phyloP scores from a whole-genome alignment of 1,140 invertebrate genomes.

The Lasioglossum albipes region DNA sequence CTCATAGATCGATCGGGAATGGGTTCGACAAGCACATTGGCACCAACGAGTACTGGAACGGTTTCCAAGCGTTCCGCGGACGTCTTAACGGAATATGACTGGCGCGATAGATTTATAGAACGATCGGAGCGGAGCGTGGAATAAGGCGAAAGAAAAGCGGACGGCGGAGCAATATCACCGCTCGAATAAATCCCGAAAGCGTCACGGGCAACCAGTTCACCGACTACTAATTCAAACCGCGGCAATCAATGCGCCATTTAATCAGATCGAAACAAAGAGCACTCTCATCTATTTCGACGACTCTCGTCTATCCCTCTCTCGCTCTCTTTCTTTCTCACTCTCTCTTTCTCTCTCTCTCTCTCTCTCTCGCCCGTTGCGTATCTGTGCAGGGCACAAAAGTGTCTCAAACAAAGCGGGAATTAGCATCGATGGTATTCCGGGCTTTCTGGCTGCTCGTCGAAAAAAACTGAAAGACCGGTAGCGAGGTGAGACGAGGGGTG shows the following conservation, averaged over 20 bases:
- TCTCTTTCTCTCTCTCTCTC: too few relatives aligned
- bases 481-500: too few relatives aligned
- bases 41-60: too few relatives aligned
- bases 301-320: constrained; percentile 1
- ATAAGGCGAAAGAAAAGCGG: background rate
- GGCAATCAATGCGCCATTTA: constrained; percentile 37
- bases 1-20: too few relatives aligned
- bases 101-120: background rate
- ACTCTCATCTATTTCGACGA: constrained; percentile 27
- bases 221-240: constrained; percentile 29
- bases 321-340: too few relatives aligned
- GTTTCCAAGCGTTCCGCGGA: too few relatives aligned
- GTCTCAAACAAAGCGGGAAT: constrained; percentile 40
- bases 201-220: constrained; percentile 22
- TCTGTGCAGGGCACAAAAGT: constrained; percentile 28
- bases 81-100: background rate
- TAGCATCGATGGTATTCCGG: constrained; percentile 44
- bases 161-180: constrained; percentile 17
- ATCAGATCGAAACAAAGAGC: constrained; percentile 46
- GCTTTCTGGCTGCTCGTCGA: background rate
- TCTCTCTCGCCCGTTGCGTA: background rate
- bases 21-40: too few relatives aligned
- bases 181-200: constrained; percentile 10
- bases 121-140: background rate
- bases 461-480: too few relatives aligned